Conservation (phyloP, 2,113 vertebrate genomes). For the Elephantulus edwardii region DNA sequence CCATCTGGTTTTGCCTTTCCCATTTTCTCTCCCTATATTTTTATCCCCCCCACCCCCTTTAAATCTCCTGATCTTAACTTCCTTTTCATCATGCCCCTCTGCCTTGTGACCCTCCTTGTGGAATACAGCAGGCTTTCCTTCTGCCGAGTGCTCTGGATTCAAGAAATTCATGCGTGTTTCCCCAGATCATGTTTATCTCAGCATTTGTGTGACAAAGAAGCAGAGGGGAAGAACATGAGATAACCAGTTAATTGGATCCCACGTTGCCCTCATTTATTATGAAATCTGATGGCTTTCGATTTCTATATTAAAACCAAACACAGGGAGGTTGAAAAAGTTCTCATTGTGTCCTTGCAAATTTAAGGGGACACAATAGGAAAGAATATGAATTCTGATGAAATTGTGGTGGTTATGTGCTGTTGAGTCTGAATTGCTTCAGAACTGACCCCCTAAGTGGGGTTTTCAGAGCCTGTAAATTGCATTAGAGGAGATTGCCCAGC, state of each 20-base stretch:
- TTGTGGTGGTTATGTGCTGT: too few species aligned
- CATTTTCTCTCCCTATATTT: neutral
- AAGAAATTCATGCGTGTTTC: neutral
- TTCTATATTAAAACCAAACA: constrained; percentile 45
- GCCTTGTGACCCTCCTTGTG: neutral
- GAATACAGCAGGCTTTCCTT: neutral
- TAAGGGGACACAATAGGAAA: constrained; percentile 26
- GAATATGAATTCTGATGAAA: constrained; percentile 33
- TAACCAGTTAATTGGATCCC: neutral
- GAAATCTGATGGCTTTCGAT: constrained; percentile 48
- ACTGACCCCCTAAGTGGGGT: too few species aligned
- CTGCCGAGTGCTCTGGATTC: neutral
- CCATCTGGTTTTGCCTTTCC: neutral
- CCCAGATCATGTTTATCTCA: neutral
- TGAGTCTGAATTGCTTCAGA: too few species aligned
- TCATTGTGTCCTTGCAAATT: constrained; percentile 38
- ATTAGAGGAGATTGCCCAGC: too few species aligned
- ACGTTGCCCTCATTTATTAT: constrained; percentile 49
- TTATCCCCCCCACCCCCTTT: neutral
- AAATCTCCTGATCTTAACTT: neutral
- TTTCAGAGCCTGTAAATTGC: too few species aligned
- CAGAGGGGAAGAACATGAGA: neutral
- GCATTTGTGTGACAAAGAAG: neutral
- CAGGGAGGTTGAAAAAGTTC: constrained; percentile 1
- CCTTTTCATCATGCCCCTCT: neutral